Base-by-base conservation (phyloP, 2,113 vertebrate species). In the Mus musculus region DNA sequence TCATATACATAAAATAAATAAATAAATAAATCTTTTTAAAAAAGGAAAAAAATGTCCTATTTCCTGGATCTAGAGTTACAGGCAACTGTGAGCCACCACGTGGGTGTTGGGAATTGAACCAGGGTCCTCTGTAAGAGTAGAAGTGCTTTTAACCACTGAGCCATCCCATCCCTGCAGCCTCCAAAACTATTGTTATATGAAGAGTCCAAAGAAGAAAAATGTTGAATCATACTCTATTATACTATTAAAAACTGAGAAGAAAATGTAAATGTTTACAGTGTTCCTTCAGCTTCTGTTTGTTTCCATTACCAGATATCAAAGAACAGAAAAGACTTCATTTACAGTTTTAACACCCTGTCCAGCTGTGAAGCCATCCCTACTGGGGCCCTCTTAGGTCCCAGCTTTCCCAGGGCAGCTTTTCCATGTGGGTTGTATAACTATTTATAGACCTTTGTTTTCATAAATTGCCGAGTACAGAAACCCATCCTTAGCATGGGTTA, bases 181-280 rank as follows among this genome's bases (percentile, higher is more conserved):
- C 7, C 61, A 67, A 67, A 92, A 63, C 36, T 92, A 20, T 17
- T 69, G 28, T 92, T 94, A 20, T 73, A 6, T 63, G 22, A 77
- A 24, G 2, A 81, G 80, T 20, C 46, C 52, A 73, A 22, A 5
- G 3, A 84, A 26, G 67, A 65, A 85, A 46, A 63, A 89, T 54
- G 65, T 26, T 63, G 61, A 86, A 30, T 75, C 56, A 33, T 86
- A 42, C 71, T 77, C 42, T 42, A 42, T 42, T 30, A 69, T 93
- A 94, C 72, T 91, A 65, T 20, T 26, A 12, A 90, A 71, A 78
- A 52, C 14, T 33, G 73, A 82, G 69, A 94, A 94, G 63, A 42
- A 69, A 59, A 12, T 78, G 52, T 20, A 46, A 65, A 65, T 80
- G 49, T 39, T 26, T 52, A 1, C 3, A 4, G 59, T 71, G 4